Evolutionary conservation across 92 coral and sea anemone species (phyloP).

Genomic region (Isaurus tuberculatus): DNA sequence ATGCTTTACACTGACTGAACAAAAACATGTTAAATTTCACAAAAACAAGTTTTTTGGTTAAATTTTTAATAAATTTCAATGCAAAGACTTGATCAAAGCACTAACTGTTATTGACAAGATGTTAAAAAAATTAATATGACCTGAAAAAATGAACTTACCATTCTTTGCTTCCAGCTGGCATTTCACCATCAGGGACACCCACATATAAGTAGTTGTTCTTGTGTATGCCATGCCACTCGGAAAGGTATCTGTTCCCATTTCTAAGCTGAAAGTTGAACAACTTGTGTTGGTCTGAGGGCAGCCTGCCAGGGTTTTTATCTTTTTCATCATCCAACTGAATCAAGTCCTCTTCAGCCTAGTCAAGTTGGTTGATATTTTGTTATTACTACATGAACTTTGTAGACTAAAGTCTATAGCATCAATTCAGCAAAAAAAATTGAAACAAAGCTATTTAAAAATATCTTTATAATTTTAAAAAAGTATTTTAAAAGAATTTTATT

Average conservation of each 20-base stretch:
- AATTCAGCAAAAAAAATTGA: too few species aligned
- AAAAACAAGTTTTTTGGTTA: too few species aligned
- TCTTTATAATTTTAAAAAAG: neutral
- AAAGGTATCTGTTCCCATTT: slow-evolving; percentile 78
- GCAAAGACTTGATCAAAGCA: too few species aligned
- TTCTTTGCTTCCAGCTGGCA: slow-evolving; percentile 87
- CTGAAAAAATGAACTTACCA: slow-evolving; percentile 54
- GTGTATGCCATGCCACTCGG: slow-evolving; percentile 78
- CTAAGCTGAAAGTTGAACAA: slow-evolving; percentile 77
- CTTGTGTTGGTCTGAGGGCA: slow-evolving; percentile 57
- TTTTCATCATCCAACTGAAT: slow-evolving; percentile 43
- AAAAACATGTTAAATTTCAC: too few species aligned
- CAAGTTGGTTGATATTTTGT: neutral
- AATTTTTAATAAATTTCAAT: too few species aligned
- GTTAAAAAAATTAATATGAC: neutral
- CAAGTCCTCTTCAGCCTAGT: slow-evolving; percentile 37
- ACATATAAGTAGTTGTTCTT: slow-evolving; percentile 67
- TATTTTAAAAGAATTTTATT: too few species aligned
- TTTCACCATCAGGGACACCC: slow-evolving; percentile 79
- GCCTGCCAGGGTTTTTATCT: slow-evolving; percentile 52
- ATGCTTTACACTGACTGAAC: too few species aligned
- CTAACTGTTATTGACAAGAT: too few species aligned
- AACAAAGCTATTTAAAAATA: too few species aligned
- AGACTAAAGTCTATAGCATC: too few species aligned
- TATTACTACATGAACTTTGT: too few species aligned